A percentile compares a stretch with the other conserved stretches of the same genome.
Evolutionary conservation across 2,797 vertebrate species (phyloP).

Genomic region (Oreortyx pictus): DNA sequence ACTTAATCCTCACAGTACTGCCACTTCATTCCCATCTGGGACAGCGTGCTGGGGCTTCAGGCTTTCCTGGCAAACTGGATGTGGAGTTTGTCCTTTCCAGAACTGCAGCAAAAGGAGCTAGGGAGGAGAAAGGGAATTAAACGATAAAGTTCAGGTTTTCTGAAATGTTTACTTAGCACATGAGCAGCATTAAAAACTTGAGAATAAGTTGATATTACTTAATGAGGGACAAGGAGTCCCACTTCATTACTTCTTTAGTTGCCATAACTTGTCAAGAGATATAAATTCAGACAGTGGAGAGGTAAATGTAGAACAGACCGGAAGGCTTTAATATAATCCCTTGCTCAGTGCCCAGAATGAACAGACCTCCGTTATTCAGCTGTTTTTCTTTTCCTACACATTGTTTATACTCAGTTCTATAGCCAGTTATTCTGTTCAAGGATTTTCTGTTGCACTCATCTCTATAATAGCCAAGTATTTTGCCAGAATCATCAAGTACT

Average conservation of each 20-base stretch:
- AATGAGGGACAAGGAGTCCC: background rate
- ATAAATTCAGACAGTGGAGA: background rate
- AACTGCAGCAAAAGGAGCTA: background rate
- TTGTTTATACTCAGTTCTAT: background rate
- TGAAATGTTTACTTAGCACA: background rate
- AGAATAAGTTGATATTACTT: background rate
- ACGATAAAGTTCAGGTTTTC: background rate
- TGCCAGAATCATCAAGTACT: background rate
- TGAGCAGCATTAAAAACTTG: background rate
- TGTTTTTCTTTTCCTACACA: background rate
- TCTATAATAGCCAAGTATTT: background rate
- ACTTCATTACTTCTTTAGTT: background rate
- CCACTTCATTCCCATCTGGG: background rate
- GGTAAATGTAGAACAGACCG: background rate
- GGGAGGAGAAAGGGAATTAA: background rate
- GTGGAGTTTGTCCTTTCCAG: background rate
- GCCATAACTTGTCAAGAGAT: background rate
- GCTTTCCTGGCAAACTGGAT: background rate
- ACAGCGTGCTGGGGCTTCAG: fast-evolving
- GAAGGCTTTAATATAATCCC: background rate
- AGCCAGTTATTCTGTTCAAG: background rate
- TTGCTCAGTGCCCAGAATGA: background rate
- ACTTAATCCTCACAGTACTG: background rate
- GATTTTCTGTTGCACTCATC: background rate
- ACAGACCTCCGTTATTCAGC: background rate